phyloP scores from a whole-genome alignment of 2,797 vertebrate species.

The Acestrorhynchus altus region DNA sequence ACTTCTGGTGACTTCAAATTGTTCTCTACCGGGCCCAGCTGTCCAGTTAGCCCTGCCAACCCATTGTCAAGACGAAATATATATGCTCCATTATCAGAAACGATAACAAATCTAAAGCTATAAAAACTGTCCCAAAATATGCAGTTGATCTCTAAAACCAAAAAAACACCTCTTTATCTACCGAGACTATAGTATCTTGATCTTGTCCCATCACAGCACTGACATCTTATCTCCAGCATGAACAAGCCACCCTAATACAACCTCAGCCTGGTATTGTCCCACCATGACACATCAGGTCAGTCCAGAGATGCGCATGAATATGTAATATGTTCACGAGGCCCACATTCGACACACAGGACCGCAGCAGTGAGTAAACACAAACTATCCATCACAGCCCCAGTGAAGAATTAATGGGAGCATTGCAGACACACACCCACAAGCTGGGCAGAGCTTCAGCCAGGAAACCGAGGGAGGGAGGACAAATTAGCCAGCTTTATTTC shows the following conservation, averaged over 20 bases:
- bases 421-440: conserved; percentile 67
- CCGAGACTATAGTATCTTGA: too few relatives aligned
- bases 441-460: conserved; percentile 63
- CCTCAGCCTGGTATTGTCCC: conserved; percentile 41
- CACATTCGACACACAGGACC: conserved; percentile 85
- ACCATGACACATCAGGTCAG: conserved; percentile 61
- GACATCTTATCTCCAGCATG: conserved; percentile 14
- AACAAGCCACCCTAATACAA: conserved; percentile 56
- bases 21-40: not conserved
- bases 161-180: too few relatives aligned
- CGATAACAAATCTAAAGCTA: too few relatives aligned
- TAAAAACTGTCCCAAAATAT: not conserved
- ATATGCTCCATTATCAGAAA: not conserved
- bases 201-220: not conserved
- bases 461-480: conserved; percentile 61
- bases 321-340: conserved; percentile 86
- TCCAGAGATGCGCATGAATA: conserved; percentile 87
- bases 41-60: not conserved
- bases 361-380: conserved; percentile 90
- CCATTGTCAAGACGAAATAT: not conserved
- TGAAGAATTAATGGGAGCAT: conserved; percentile 87
- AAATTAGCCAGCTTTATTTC: conserved; percentile 63
- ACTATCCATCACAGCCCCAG: conserved; percentile 85
- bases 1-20: conserved; percentile 42
- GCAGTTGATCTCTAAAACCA: too few relatives aligned